Conservation (phyloP, 1,140 invertebrate species). For the Leptinotarsa undecemlineata region DNA sequence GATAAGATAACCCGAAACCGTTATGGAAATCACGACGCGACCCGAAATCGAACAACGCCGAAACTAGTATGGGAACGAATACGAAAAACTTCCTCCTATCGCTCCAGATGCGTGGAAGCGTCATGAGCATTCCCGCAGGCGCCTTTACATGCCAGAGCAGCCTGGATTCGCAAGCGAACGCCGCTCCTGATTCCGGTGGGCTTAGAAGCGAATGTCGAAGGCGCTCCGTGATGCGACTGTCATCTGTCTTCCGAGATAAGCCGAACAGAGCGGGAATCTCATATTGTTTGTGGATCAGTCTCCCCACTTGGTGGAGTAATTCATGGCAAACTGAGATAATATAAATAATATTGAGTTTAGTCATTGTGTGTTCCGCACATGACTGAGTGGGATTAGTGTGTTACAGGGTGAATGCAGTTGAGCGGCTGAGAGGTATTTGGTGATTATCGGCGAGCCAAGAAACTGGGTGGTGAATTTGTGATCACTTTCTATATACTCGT, state of each 20-base stretch:
- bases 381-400: background rate
- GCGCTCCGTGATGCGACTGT: background rate
- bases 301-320: conserved; percentile 13
- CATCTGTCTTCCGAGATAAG: background rate
- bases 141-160: background rate
- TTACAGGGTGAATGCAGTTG: background rate
- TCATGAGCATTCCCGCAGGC: background rate
- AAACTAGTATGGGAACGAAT: background rate
- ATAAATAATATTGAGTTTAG: conserved; percentile 21
- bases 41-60: background rate
- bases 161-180: background rate
- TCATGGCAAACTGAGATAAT: conserved; percentile 20
- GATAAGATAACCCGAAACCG: conserved; percentile 4
- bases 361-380: conserved; percentile 14
- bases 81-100: background rate
- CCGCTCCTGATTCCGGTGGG: background rate
- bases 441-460: background rate
- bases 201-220: background rate
- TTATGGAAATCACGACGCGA: background rate
- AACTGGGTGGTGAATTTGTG: too few species aligned
- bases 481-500: too few species aligned
- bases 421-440: background rate
- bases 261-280: conserved; percentile 14
- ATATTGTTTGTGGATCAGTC: background rate
- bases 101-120: conserved; percentile 1